Evolutionary conservation across 2,888 invertebrate genomes (phyloP).

Genomic region (Eupithecia vulgata): DNA sequence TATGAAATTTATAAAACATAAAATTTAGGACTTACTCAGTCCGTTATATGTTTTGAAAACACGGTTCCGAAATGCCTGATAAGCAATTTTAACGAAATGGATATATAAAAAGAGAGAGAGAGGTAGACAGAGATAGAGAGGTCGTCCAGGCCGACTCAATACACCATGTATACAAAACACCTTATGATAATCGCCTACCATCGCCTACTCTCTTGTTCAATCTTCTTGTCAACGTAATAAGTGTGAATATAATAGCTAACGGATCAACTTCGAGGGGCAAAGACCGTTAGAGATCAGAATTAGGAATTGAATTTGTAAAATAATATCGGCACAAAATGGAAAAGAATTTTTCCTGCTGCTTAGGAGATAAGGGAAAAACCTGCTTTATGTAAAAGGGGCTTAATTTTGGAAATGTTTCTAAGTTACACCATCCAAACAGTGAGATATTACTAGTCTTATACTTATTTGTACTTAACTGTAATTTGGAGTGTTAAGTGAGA

Average conservation of each 20-base stretch:
- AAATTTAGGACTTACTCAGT: too few relatives aligned
- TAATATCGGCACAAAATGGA: conserved; percentile 41
- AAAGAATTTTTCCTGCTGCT: conserved; percentile 31
- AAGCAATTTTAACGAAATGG: background rate
- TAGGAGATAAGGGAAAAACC: background rate
- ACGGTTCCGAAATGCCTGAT: too few relatives aligned
- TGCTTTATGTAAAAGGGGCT: background rate
- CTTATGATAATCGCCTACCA: conserved; percentile 45
- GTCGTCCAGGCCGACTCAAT: background rate
- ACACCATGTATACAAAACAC: background rate
- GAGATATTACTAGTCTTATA: too few relatives aligned
- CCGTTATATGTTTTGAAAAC: too few relatives aligned
- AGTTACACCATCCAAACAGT: too few relatives aligned
- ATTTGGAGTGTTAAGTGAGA: too few relatives aligned
- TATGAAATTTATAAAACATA: too few relatives aligned
- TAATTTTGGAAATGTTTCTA: background rate
- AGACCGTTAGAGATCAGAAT: conserved; percentile 44
- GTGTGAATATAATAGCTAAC: conserved; percentile 45
- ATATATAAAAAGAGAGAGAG: too few relatives aligned
- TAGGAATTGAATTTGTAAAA: conserved; percentile 48
- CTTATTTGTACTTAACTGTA: too few relatives aligned
- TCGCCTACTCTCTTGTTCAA: conserved; percentile 44
- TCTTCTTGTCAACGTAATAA: conserved; percentile 45
- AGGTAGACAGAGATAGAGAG: background rate
- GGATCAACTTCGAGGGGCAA: conserved; percentile 43